Evolutionary conservation across 2,797 vertebrate species (phyloP).

Genomic region (Erpetoichthys calabaricus): DNA sequence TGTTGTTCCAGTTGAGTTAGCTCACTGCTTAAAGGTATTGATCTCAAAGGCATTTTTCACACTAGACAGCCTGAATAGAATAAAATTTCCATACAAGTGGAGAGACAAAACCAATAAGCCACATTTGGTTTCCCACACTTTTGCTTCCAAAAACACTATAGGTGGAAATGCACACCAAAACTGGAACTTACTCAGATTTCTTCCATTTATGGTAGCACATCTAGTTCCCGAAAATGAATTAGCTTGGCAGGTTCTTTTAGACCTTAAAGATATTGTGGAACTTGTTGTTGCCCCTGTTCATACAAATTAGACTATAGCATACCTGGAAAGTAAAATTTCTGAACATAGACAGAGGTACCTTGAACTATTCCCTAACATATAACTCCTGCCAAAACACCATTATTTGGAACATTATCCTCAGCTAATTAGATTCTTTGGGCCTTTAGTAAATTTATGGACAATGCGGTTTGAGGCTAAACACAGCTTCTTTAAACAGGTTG

Average conservation of each 20-base stretch:
- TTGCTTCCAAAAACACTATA: neutral
- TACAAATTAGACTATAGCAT: slow-evolving; percentile 8
- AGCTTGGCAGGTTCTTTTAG: slow-evolving; percentile 11
- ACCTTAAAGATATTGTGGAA: slow-evolving; percentile 13
- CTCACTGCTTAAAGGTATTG: slow-evolving; percentile 7
- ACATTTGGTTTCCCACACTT: no score
- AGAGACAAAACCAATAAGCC: slow-evolving; percentile 7
- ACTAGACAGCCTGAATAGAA: slow-evolving; percentile 2
- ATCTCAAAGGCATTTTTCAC: slow-evolving; percentile 10
- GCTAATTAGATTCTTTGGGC: slow-evolving; percentile 9
- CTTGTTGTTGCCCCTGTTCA: slow-evolving; percentile 11
- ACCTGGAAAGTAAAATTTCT: slow-evolving; percentile 9
- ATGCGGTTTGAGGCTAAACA: slow-evolving; percentile 9
- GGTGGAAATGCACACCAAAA: slow-evolving; percentile 16
- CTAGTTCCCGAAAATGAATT: slow-evolving; percentile 14
- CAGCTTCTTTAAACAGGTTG: slow-evolving; percentile 10
- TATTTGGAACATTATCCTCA: slow-evolving; percentile 13
- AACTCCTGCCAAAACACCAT: slow-evolving; percentile 9
- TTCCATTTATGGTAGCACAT: slow-evolving; percentile 18
- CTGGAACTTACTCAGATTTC: slow-evolving; percentile 9
- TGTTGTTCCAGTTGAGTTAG: slow-evolving; percentile 11
- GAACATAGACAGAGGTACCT: slow-evolving; percentile 9
- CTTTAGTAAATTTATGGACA: slow-evolving; percentile 8
- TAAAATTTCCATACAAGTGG: slow-evolving; percentile 4
- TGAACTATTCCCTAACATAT: slow-evolving; percentile 8